These are phyloP conservation scores for Astreopora myriophthalma DNA, from an alignment of 64 coral and sea anemone genomes.

Conservation along the genomic window DNA sequence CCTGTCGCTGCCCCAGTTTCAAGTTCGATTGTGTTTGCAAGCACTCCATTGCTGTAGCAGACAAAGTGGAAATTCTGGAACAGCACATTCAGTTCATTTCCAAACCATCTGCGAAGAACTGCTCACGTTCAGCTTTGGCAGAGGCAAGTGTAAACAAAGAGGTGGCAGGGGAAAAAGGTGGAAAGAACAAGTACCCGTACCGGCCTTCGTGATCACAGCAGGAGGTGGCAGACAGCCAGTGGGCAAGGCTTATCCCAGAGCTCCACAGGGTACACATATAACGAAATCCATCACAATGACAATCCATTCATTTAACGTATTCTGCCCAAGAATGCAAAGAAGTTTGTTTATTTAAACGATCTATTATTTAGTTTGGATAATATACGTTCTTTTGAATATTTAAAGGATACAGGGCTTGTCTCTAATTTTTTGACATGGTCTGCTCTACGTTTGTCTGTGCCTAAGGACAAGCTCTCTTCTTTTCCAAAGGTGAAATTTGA, in stretches of 20 bases:
- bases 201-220: conserved; percentile 7
- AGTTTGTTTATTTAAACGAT: too few species aligned
- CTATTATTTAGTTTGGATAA: too few species aligned
- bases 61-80: not conserved
- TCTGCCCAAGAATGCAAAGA: conserved; percentile 28
- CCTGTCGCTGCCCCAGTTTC: conserved; percentile 13
- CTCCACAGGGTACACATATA: not conserved
- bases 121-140: not conserved
- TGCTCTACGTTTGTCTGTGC: too few species aligned
- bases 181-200: conserved; percentile 3
- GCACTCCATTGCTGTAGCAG: conserved; percentile 16
- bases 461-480: too few species aligned
- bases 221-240: not conserved
- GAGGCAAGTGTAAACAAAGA: not conserved
- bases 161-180: not conserved
- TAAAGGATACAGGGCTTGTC: too few species aligned
- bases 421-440: too few species aligned
- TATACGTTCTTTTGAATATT: too few species aligned
- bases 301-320: conserved; percentile 49
- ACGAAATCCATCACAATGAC: conserved; percentile 55
- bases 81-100: conserved; percentile 11
- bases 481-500: too few species aligned
- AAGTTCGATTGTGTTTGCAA: conserved; percentile 5
- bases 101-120: not conserved
- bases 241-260: not conserved